Conservation (phyloP, 2,113 vertebrate genomes). For the Pampusana beccarii region DNA sequence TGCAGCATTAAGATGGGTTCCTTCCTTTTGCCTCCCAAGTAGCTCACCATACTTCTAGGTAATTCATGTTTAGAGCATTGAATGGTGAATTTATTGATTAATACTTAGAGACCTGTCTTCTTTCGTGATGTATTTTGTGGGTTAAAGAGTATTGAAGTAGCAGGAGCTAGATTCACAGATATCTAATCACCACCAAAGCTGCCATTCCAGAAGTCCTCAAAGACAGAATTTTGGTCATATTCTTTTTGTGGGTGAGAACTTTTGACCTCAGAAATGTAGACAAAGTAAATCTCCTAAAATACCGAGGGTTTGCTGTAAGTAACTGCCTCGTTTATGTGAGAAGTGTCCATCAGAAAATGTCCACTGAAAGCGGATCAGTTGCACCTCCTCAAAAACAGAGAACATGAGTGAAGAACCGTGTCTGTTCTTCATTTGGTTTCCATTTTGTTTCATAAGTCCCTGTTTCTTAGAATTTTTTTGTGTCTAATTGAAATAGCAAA, state of each 20-base stretch:
- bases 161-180: not conserved
- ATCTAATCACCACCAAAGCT: not conserved
- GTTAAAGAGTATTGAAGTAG: not conserved
- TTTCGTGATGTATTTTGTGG: not conserved
- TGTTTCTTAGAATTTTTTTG: not conserved
- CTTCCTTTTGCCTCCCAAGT: not conserved
- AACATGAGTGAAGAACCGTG: rapidly evolving
- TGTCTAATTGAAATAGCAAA: not conserved
- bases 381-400: not conserved
- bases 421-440: not conserved
- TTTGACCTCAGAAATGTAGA: not conserved
- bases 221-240: not conserved
- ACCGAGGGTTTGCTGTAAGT: not conserved
- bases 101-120: not conserved
- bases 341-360: not conserved
- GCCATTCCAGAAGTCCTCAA: not conserved
- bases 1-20: not conserved
- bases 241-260: not conserved
- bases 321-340: not conserved
- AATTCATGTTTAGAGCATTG: not conserved
- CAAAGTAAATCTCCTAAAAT: not conserved
- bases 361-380: not conserved
- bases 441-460: not conserved
- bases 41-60: not conserved
- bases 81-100: not conserved